These are phyloP conservation scores for Tuta absoluta DNA, from an alignment of 2,888 invertebrate species.

Conservation along the genomic window DNA sequence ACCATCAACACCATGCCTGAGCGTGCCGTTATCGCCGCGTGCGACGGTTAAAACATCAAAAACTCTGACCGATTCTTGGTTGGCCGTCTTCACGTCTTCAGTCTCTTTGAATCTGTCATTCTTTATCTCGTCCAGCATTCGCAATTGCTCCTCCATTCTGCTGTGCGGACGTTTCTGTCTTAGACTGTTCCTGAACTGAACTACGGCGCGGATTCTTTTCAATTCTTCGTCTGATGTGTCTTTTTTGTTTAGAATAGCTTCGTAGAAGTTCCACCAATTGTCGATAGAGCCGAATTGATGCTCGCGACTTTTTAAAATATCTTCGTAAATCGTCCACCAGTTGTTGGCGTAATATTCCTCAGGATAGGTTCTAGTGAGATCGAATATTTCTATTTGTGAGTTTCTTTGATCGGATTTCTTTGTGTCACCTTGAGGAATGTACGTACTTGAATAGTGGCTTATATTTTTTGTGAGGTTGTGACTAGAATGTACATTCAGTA, in stretches of 20 bases:
- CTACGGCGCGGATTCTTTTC: slow-evolving; percentile 53
- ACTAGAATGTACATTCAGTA: slow-evolving; percentile 55
- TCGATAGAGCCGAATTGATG: slow-evolving; percentile 75
- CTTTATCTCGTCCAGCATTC: slow-evolving; percentile 65
- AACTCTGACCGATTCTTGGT: slow-evolving; percentile 72
- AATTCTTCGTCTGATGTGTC: slow-evolving; percentile 57
- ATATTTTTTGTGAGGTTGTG: slow-evolving; percentile 52
- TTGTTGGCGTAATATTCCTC: slow-evolving; percentile 75
- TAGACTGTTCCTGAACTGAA: slow-evolving; percentile 51
- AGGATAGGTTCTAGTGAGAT: slow-evolving; percentile 69
- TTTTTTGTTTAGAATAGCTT: slow-evolving; percentile 61
- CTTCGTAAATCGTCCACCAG: slow-evolving; percentile 78
- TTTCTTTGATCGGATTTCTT: slow-evolving; percentile 48
- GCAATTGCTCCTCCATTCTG: slow-evolving; percentile 68
- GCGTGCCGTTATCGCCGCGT: slow-evolving; percentile 36
- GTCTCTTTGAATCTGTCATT: slow-evolving; percentile 64
- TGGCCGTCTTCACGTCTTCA: slow-evolving; percentile 58
- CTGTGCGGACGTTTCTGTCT: slow-evolving; percentile 58
- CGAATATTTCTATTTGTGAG: slow-evolving; percentile 60
- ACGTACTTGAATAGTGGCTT: slow-evolving; percentile 48
- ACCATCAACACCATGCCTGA: slow-evolving; percentile 43
- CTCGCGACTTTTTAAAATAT: slow-evolving; percentile 66
- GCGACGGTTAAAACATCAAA: slow-evolving; percentile 44
- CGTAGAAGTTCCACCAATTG: slow-evolving; percentile 77
- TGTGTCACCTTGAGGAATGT: slow-evolving; percentile 47